Conservation (phyloP, 1,140 invertebrate genomes). For the Drosophila seguyi region DNA sequence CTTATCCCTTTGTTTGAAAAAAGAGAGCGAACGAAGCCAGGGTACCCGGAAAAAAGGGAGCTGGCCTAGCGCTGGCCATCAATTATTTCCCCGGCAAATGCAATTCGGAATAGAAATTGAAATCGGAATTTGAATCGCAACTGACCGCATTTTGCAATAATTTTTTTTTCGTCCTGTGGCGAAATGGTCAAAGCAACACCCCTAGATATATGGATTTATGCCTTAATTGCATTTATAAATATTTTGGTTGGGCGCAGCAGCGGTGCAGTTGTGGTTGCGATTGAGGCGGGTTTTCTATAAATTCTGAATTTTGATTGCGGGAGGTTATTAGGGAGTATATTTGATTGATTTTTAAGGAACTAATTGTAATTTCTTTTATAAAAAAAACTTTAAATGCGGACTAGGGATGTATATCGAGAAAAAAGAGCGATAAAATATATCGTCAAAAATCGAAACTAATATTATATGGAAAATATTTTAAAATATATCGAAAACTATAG, state of each 20-base stretch:
- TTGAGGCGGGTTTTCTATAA: conserved; percentile 1
- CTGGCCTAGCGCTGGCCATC: conserved; percentile 41
- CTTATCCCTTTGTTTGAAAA: conserved; percentile 73
- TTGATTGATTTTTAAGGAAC: background rate
- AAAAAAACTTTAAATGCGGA: too few species aligned
- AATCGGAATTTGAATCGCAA: conserved; percentile 36
- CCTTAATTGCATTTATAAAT: conserved; percentile 52
- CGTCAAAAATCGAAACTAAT: too few species aligned
- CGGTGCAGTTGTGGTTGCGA: conserved; percentile 5
- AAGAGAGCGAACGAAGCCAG: conserved; percentile 2
- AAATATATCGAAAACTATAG: background rate
- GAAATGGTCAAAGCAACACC: conserved; percentile 42
- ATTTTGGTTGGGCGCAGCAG: conserved; percentile 32
- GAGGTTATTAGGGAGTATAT: background rate
- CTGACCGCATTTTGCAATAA: conserved; percentile 34
- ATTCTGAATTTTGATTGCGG: background rate
- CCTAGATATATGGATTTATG: conserved; percentile 39
- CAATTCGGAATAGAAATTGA: conserved; percentile 34
- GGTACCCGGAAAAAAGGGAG: background rate
- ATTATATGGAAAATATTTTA: too few species aligned
- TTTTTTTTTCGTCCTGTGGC: conserved; percentile 20
- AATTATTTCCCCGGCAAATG: conserved; percentile 52
- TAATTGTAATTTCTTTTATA: background rate
- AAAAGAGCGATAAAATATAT: too few species aligned
- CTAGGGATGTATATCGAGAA: too few species aligned